phyloP scores from a whole-genome alignment of 2,797 vertebrate species.

The Spizella passerina region DNA sequence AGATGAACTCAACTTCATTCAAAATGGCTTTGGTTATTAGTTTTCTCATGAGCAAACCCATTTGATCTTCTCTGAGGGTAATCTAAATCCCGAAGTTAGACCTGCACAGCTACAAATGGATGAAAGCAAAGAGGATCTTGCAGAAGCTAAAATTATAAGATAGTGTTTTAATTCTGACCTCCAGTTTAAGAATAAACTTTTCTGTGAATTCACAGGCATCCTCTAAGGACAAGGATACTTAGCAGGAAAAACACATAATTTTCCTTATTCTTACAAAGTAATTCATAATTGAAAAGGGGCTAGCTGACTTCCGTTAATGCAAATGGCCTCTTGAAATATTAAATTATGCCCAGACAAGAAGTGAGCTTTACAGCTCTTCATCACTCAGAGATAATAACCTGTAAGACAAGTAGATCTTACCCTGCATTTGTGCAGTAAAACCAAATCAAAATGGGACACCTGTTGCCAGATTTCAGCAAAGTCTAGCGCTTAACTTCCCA shows the following conservation, averaged over 20 bases:
- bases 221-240: background rate
- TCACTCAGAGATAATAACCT: conserved; percentile 57
- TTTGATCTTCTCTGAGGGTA: background rate
- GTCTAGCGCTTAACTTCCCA: background rate
- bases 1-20: background rate
- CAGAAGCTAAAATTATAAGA: background rate
- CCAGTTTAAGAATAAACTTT: background rate
- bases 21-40: background rate
- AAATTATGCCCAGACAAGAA: conserved; percentile 45
- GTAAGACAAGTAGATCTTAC: background rate
- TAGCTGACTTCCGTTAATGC: conserved; percentile 52
- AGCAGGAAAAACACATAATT: conserved; percentile 5
- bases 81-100: background rate
- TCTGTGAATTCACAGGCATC: background rate
- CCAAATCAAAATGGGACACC: background rate
- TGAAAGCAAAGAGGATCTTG: background rate
- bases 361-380: conserved; percentile 48
- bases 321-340: conserved; percentile 62
- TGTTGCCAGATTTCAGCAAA: background rate
- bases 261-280: conserved; percentile 12
- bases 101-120: background rate
- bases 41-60: background rate
- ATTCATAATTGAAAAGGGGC: conserved; percentile 45
- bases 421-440: background rate
- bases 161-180: background rate